Evolutionary conservation across 2,113 vertebrate genomes (phyloP), one percentile per base, ranked within the genome.

Genomic region (Cottus gobio): DNA sequence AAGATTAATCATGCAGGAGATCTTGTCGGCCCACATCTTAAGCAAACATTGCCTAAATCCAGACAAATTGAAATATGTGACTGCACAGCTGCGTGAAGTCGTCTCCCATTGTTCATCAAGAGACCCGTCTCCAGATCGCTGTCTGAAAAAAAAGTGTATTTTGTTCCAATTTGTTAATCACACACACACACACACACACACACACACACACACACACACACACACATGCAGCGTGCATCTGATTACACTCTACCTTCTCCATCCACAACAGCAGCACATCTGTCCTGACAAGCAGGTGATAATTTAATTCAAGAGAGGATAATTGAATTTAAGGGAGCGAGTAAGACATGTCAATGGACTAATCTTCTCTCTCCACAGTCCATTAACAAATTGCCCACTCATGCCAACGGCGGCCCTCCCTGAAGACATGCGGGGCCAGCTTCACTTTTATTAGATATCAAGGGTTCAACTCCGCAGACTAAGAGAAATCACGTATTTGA

Each of bases 341-440:
- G 76, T 89, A 80, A 86, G 83, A 74, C 83, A 86, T 87, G 86
- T 91, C 92, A 91, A 89, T 90, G 82, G 82, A 89, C 90, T 92
- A 91, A 93, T 93, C 89, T 88, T 88, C 57, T 91, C 85, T 73
- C 89, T 89, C 86, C 84, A 77, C 89, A 89, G 74, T 86, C 86
- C 86, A 93, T 93, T 92, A 92, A 87, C 78, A 61, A 88, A 88
- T 87, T 85, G 86, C 70, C 83, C 77, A 86, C 63, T 89, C 87
- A 86, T 89, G 82, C 80, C 82, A 88, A 76, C 75, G 56, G 74
- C 71, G 60, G 64, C 46, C 54, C 65, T 89, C 83, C 84, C 87
- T n/a, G 1, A 73, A 82, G 88, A 83, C 80, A 34, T 74, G 67
- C 31, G 72, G 60, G 79, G 80, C 46, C 46, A 71, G 72, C 63